Evolutionary conservation across 2,113 vertebrate genomes (phyloP).

Genomic region (Hippocampus abdominalis): DNA sequence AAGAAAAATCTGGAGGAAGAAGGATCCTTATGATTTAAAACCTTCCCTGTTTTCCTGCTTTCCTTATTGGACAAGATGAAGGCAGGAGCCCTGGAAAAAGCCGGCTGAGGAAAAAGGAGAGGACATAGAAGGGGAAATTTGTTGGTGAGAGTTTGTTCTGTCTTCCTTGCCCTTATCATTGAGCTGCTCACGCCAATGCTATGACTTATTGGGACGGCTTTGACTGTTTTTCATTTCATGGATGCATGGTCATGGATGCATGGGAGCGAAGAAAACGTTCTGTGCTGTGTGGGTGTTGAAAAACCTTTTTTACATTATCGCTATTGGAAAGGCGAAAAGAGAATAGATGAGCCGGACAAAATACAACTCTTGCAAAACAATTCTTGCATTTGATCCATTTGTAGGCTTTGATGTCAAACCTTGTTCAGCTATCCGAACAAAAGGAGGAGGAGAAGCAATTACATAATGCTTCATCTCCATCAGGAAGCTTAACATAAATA

Average conservation of each 20-base stretch:
- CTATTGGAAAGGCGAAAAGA: conserved; percentile 23
- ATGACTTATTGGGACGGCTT: conserved; percentile 24
- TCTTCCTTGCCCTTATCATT: conserved; percentile 26
- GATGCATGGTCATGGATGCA: conserved; percentile 22
- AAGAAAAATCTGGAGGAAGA: conserved; percentile 39
- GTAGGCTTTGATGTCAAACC: conserved; percentile 21
- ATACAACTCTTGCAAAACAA: background rate
- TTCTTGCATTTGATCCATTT: background rate
- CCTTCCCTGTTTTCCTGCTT: conserved; percentile 20
- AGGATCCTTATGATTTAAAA: conserved; percentile 46
- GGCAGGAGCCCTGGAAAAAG: conserved; percentile 48
- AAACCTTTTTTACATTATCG: conserved; percentile 28
- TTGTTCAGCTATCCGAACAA: conserved; percentile 60
- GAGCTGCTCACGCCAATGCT: conserved; percentile 36
- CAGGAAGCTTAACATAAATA: conserved; percentile 19
- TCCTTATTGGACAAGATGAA: conserved; percentile 41
- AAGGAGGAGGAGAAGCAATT: conserved; percentile 65
- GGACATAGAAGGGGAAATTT: conserved; percentile 42
- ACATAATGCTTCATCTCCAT: conserved; percentile 56
- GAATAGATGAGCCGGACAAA: conserved; percentile 11
- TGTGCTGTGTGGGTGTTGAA: conserved; percentile 46
- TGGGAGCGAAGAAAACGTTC: conserved; percentile 27
- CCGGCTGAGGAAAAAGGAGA: conserved; percentile 41
- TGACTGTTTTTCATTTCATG: conserved; percentile 10
- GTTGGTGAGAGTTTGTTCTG: conserved; percentile 57